phyloP scores from a whole-genome alignment of 2,888 invertebrate genomes.

The Sinohyriopsis cumingii region DNA sequence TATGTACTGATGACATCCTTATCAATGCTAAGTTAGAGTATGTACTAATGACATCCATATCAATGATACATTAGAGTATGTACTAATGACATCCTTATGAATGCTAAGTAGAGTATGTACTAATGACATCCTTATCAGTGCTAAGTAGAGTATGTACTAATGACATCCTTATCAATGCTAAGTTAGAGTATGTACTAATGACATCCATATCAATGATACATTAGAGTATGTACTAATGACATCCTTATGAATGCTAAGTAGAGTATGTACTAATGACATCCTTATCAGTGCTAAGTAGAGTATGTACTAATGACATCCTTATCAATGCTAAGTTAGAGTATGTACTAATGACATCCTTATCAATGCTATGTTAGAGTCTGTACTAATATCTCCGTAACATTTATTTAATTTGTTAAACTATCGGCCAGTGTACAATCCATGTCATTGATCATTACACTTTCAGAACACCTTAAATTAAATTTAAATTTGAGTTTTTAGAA shows the following conservation, averaged over 20 bases:
- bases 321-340: conserved; percentile 68
- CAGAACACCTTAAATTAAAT: too few relatives aligned
- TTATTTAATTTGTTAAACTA: too few relatives aligned
- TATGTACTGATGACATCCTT: conserved; percentile 55
- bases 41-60: conserved; percentile 55
- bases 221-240: conserved; percentile 56
- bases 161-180: conserved; percentile 64
- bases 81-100: conserved; percentile 55
- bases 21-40: conserved; percentile 68
- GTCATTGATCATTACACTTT: too few relatives aligned
- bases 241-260: conserved; percentile 66
- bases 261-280: conserved; percentile 59
- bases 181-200: conserved; percentile 59
- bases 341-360: conserved; percentile 55
- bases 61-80: conserved; percentile 68
- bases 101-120: conserved; percentile 66
- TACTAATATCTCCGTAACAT: background rate
- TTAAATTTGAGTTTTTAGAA: too few relatives aligned
- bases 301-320: conserved; percentile 55
- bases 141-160: conserved; percentile 62
- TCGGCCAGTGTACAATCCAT: too few relatives aligned
- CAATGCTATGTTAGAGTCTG: conserved; percentile 67
- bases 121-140: conserved; percentile 60
- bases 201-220: conserved; percentile 65
- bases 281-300: conserved; percentile 68